These are phyloP conservation scores for Siniperca obscura DNA, from an alignment of 2,797 vertebrate species.

Conservation along the genomic window DNA sequence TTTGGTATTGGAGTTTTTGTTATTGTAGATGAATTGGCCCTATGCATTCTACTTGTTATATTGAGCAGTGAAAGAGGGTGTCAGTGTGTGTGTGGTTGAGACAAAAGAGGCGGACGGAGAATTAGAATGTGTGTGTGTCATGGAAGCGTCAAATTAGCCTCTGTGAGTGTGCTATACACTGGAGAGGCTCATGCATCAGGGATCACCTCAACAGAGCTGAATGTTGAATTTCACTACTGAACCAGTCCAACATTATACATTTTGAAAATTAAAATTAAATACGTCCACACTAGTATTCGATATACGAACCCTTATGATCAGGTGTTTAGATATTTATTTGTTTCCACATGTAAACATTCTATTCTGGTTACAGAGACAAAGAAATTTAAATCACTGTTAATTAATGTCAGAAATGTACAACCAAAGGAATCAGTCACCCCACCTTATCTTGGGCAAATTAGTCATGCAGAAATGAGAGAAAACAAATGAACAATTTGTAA, in stretches of 20 bases:
- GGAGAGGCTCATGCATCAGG: neutral
- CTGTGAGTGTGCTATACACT: neutral
- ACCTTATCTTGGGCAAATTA: neutral
- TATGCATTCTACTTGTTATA: neutral
- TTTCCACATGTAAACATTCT: neutral
- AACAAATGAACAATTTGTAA: neutral
- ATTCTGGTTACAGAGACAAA: neutral
- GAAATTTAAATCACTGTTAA: neutral
- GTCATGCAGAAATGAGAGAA: neutral
- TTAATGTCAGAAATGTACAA: neutral
- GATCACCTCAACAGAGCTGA: neutral
- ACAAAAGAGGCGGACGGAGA: neutral
- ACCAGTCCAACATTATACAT: neutral
- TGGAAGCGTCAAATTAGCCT: conserved; percentile 29
- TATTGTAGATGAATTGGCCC: neutral
- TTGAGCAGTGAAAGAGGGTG: neutral
- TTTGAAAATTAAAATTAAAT: neutral
- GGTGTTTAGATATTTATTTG: neutral
- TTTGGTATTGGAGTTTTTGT: conserved; percentile 1
- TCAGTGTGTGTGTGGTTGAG: neutral
- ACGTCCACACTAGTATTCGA: neutral
- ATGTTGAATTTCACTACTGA: neutral
- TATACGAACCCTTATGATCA: neutral
- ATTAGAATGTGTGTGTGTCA: neutral
- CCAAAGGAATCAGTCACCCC: neutral